phyloP scores from a whole-genome alignment of 2,113 vertebrate genomes.

The Crotalus helleri region DNA sequence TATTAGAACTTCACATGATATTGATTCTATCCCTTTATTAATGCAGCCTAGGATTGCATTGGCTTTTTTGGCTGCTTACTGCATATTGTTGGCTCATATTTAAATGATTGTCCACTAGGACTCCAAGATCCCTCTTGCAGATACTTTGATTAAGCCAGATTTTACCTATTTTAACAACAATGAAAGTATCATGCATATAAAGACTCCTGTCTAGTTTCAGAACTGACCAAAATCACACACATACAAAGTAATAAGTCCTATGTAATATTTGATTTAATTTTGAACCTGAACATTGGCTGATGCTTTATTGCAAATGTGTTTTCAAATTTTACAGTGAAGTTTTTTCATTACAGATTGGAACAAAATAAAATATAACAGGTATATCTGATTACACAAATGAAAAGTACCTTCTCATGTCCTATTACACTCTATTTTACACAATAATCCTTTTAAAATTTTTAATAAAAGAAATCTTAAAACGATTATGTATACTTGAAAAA shows the following conservation, averaged over 20 bases:
- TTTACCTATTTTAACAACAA: neutral
- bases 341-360: conserved; percentile 51
- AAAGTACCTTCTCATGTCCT: conserved; percentile 36
- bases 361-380: conserved; percentile 58
- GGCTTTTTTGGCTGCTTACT: no score
- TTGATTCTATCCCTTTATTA: no score
- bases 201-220: neutral
- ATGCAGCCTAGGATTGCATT: no score
- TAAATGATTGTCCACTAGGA: no score
- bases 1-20: no score
- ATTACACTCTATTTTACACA: conserved; percentile 49
- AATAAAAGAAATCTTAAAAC: conserved; percentile 41
- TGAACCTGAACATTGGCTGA: neutral
- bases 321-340: conserved; percentile 24
- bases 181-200: neutral
- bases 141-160: no score
- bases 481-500: conserved; percentile 32
- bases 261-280: neutral
- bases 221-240: neutral
- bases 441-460: conserved; percentile 48
- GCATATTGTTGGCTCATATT: no score
- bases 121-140: no score
- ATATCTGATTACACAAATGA: conserved; percentile 39
- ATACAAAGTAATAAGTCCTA: neutral
- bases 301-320: conserved; percentile 17